Evolutionary conservation across 2,888 invertebrate genomes (phyloP).

Genomic region (Bruchidius siliquastri): DNA sequence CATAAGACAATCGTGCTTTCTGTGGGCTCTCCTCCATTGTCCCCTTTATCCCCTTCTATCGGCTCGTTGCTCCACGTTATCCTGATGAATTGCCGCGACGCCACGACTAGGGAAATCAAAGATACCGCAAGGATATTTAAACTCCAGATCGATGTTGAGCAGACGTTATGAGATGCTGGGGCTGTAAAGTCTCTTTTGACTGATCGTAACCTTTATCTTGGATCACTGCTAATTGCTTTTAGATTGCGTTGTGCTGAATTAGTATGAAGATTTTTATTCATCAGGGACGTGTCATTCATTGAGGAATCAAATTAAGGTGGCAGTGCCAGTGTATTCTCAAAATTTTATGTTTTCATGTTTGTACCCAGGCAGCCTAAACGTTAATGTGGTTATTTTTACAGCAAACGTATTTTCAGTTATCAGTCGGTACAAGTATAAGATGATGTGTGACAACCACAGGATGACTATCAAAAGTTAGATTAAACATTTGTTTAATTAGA

Average conservation of each 20-base stretch:
- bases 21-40: neutral
- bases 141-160: neutral
- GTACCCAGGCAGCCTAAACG: no score
- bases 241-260: neutral
- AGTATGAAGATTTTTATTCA: no score
- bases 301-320: no score
- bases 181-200: neutral
- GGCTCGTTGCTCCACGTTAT: slow-evolving; percentile 12
- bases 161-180: neutral
- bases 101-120: slow-evolving; percentile 9
- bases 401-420: no score
- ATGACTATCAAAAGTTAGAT: no score
- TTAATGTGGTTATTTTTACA: no score
- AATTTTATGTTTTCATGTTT: no score
- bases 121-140: neutral
- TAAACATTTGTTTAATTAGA: no score
- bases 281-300: no score
- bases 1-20: slow-evolving; percentile 19
- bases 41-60: slow-evolving; percentile 5
- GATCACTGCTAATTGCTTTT: neutral
- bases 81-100: slow-evolving; percentile 7
- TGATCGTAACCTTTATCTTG: neutral
- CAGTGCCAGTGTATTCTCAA: no score
- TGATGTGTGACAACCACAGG: no score
- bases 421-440: no score